These are phyloP conservation scores for Eurytoma californica DNA, from an alignment of 2,888 invertebrate genomes.

Conservation along the genomic window DNA sequence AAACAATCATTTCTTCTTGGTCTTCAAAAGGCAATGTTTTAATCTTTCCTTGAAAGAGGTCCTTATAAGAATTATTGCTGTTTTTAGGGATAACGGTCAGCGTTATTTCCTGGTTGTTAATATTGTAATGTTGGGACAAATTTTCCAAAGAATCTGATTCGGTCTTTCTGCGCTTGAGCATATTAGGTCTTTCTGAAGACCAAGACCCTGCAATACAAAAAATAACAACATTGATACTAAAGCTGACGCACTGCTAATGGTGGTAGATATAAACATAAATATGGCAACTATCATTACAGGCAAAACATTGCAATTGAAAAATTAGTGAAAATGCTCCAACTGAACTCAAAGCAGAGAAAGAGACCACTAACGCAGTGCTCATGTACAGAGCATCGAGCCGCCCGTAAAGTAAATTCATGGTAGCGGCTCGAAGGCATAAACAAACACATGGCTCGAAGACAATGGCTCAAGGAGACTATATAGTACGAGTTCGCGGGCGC, in stretches of 20 bases:
- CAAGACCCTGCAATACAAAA: constrained; percentile 43
- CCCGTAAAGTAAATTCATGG: too few relatives aligned
- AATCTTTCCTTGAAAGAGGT: constrained; percentile 26
- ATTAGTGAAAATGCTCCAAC: too few relatives aligned
- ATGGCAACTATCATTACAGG: too few relatives aligned
- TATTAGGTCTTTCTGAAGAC: constrained; percentile 47
- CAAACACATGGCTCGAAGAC: neutral
- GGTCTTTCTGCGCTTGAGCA: constrained; percentile 50
- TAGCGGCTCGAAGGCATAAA: neutral
- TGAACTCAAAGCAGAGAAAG: too few relatives aligned
- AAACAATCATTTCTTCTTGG: neutral
- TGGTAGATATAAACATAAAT: too few relatives aligned
- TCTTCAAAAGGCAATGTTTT: constrained; percentile 6
- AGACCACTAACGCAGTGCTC: too few relatives aligned
- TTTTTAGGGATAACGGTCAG: constrained; percentile 54
- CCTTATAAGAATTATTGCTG: constrained; percentile 21
- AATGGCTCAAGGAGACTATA: neutral
- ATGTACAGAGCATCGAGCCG: too few relatives aligned
- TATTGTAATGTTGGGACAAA: constrained; percentile 21
- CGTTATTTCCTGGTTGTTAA: constrained; percentile 56
- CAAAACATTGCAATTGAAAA: too few relatives aligned
- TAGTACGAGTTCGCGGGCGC: neutral
- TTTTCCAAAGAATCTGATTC: constrained; percentile 37
- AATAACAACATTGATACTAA: neutral
- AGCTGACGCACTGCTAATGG: neutral